These are phyloP conservation scores for Tetheella fluctuosa DNA, from an alignment of 2,888 invertebrate genomes.

Conservation along the genomic window DNA sequence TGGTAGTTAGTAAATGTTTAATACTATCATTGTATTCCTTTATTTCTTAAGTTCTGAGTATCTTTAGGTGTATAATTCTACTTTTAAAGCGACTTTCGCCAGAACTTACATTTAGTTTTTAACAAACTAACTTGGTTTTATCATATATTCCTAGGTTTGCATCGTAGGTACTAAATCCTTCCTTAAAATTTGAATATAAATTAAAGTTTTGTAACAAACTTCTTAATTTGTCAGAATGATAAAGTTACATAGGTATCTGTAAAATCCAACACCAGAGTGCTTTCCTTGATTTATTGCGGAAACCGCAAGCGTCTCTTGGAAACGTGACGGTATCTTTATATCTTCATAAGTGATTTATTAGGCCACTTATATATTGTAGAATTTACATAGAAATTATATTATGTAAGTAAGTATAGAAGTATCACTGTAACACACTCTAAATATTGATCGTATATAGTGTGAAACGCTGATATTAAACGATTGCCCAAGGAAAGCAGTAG, in stretches of 20 bases:
- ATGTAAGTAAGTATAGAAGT: background rate
- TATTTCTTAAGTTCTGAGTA: background rate
- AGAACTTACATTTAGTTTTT: too few relatives aligned
- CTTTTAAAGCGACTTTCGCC: too few relatives aligned
- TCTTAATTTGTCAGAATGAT: too few relatives aligned
- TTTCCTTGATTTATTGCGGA: conserved; percentile 49
- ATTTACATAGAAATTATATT: background rate
- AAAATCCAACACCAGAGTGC: conserved; percentile 10
- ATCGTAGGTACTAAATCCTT: too few relatives aligned
- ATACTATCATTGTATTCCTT: background rate
- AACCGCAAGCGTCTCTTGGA: conserved; percentile 28
- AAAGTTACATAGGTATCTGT: too few relatives aligned
- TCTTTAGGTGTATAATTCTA: background rate
- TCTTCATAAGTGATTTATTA: conserved; percentile 23
- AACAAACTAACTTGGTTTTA: too few relatives aligned
- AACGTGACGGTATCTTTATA: conserved; percentile 36
- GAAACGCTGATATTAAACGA: background rate
- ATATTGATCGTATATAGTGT: background rate
- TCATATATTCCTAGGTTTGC: too few relatives aligned
- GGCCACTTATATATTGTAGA: conserved; percentile 2
- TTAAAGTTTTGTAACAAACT: too few relatives aligned
- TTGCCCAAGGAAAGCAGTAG: background rate
- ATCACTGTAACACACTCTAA: background rate
- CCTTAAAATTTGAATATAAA: too few relatives aligned
- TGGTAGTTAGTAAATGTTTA: background rate